Conservation (phyloP, 2,797 vertebrate species). For the Garrulus glandarius region DNA sequence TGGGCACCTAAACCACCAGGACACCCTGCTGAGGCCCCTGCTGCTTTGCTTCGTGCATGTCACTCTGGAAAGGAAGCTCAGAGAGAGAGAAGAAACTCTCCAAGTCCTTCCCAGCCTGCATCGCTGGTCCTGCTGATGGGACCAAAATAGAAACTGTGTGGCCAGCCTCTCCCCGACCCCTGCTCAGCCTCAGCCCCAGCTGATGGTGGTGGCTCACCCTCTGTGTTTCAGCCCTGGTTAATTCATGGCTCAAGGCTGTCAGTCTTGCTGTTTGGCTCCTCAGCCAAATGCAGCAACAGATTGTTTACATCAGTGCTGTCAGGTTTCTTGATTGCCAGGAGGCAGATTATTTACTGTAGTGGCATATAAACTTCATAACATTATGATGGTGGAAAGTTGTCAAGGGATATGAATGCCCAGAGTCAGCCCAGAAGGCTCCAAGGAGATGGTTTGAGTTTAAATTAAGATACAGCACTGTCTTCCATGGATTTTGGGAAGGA, state of each 20-base stretch:
- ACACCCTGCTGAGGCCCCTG: background rate
- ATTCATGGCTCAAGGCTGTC: background rate
- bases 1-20: background rate
- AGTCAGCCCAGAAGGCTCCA: conserved; percentile 12
- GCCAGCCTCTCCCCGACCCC: background rate
- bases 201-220: background rate
- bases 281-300: background rate
- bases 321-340: conserved; percentile 43
- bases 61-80: background rate
- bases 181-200: background rate
- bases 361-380: conserved; percentile 59
- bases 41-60: background rate
- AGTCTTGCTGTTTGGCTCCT: background rate
- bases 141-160: conserved; percentile 47
- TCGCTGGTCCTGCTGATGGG: background rate
- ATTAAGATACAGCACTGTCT: conserved; percentile 29
- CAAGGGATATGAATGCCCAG: conserved; percentile 16
- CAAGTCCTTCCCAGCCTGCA: background rate
- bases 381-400: conserved; percentile 62
- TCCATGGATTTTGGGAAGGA: conserved; percentile 36
- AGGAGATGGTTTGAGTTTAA: conserved; percentile 38
- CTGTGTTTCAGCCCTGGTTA: background rate
- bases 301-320: conserved; percentile 37
- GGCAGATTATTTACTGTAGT: conserved; percentile 61
- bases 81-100: background rate